Percentiles rank a stretch among this genome's conserved stretches.
Conservation (phyloP, 2,113 vertebrate species). For the Lamprotornis superbus region DNA sequence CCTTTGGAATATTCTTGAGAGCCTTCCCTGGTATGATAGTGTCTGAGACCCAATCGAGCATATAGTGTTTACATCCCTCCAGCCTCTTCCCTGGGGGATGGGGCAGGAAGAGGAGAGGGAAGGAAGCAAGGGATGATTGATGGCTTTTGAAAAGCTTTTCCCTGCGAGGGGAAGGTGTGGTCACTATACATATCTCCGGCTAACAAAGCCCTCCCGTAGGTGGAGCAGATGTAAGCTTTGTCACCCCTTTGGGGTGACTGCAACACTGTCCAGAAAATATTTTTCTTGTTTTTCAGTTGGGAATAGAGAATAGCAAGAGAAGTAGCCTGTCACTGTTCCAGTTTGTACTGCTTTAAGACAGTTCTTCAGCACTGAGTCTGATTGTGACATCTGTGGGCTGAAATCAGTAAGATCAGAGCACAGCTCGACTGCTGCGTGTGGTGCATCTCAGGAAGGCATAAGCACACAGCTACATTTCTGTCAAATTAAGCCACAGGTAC, state of each 20-base stretch:
- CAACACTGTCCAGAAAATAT: background rate
- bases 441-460: background rate
- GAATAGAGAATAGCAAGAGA: background rate
- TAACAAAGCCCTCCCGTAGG: constrained; percentile 22
- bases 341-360: background rate
- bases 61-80: constrained; percentile 3
- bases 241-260: background rate
- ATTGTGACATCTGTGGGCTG: background rate
- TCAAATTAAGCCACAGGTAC: constrained; percentile 21
- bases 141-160: constrained; percentile 20
- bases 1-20: constrained; percentile 9
- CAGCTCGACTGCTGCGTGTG: background rate
- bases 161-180: background rate
- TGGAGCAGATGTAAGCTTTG: background rate
- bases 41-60: background rate
- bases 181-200: background rate
- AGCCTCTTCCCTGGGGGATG: constrained; percentile 37
- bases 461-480: background rate
- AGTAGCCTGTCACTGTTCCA: background rate
- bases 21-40: background rate
- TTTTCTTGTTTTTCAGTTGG: background rate
- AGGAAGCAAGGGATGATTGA: constrained; percentile 31
- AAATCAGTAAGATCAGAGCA: background rate
- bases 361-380: background rate
- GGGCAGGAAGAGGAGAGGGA: constrained; percentile 33